Conservation (phyloP, 2,113 vertebrate genomes). For the Crotalus tigris region DNA sequence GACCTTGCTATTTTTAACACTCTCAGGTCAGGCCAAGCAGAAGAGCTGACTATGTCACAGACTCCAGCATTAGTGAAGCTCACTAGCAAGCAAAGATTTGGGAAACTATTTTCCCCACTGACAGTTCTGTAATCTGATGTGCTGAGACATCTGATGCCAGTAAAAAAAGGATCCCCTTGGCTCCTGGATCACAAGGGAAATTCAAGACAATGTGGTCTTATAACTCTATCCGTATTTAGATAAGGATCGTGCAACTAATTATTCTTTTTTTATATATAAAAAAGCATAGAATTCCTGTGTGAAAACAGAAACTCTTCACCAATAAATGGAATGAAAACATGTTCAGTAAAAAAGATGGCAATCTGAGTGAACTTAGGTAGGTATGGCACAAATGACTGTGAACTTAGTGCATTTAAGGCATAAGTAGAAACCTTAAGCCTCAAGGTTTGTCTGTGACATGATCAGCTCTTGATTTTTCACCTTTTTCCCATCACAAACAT, state of each 20-base stretch:
- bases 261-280: too few relatives aligned
- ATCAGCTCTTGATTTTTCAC: not conserved
- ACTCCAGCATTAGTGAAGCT: not conserved
- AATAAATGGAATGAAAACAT: not conserved
- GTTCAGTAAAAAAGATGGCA: not conserved
- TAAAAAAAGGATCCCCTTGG: not conserved
- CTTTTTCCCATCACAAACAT: not conserved
- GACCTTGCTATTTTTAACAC: not conserved
- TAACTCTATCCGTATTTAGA: not conserved
- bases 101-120: not conserved
- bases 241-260: not conserved
- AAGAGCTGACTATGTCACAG: rapidly evolving
- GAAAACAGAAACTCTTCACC: not conserved
- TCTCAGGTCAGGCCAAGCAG: not conserved
- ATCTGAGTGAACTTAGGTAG: not conserved
- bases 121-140: not conserved
- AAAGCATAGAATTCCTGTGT: not conserved
- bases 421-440: too few relatives aligned
- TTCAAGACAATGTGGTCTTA: too few relatives aligned
- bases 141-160: not conserved
- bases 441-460: too few relatives aligned
- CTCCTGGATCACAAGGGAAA: not conserved
- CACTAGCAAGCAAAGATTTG: not conserved
- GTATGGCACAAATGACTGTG: not conserved
- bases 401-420: not conserved